These are phyloP conservation scores for Odobenus rosmarus DNA, from an alignment of 2,113 vertebrate genomes.

Conservation along the genomic window DNA sequence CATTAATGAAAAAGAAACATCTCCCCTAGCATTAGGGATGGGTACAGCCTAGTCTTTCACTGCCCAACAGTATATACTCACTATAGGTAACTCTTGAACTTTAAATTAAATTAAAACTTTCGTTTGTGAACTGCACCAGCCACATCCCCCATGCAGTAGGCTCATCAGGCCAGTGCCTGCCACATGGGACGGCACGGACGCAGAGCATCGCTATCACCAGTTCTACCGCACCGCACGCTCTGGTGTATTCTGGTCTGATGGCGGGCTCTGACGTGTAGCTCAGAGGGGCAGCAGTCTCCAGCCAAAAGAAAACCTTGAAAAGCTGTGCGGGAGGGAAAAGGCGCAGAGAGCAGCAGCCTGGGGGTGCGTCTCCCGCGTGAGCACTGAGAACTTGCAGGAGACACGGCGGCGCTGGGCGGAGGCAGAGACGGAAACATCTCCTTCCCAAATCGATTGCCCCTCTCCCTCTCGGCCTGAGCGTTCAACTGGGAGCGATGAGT, in stretches of 20 bases:
- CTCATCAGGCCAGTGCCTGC: not conserved
- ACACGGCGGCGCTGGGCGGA: not conserved
- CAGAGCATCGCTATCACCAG: too few species aligned
- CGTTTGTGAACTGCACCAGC: not conserved
- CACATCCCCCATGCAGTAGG: not conserved
- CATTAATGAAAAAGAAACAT: not conserved
- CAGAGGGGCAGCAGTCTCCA: not conserved
- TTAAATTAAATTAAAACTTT: not conserved
- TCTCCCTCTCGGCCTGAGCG: not conserved
- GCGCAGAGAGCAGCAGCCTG: fast-evolving
- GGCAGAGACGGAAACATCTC: not conserved
- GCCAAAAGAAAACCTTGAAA: not conserved
- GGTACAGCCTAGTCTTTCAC: not conserved
- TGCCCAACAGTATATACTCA: not conserved
- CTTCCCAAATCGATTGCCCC: constrained; percentile 46
- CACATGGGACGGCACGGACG: not conserved
- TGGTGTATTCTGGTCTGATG: fast-evolving
- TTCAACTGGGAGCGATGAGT: constrained; percentile 18
- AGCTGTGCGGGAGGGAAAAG: not conserved
- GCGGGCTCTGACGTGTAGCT: not conserved
- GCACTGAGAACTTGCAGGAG: fast-evolving
- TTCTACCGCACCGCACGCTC: fast-evolving
- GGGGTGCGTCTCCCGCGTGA: not conserved
- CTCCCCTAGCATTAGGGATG: not conserved
- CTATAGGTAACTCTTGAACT: not conserved